Evolutionary conservation across 2,797 vertebrate species (phyloP), one percentile per base, ranked within the genome.

Genomic region (Microctenopoma steveboyesi): DNA sequence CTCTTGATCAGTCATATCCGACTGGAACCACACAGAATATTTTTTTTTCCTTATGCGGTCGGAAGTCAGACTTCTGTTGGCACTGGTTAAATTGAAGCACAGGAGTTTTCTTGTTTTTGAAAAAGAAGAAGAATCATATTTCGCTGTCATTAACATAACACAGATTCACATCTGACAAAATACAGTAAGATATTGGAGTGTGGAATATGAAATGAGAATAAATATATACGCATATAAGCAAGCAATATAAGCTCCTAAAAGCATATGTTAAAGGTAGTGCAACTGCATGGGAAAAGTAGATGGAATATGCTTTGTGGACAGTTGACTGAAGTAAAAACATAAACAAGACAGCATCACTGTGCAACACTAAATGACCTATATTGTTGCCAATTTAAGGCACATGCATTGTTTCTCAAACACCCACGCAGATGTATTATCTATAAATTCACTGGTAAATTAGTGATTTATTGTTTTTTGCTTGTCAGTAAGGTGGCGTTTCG

Each of bases 1-100:
- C 35, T 4, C 55, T 25, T 8, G 8, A 67, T 63, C 72, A 42
- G 52, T 77, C 67, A 61, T 40, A 15, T 75, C 69, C 22, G 2
- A 56, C 54, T 2, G 9, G 30, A 46, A 72, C 58, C 54, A 16
- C 62, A 14, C 15, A 25, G 27, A 51, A 62, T 76, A 10, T 40
- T 48, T 52, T 58, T 58, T 45, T 30, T 22, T 22, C 25, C 59
- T 65, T 8, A 37, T 4, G n/a, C 11, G 16, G 52, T 7, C 27
- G 46, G 46, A 42, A n/a, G 39, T 54, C 42, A 5, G 56, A 60
- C 54, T 28, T 35, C n/a, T 46, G 15, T 5, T 40, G 16, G 40
- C 8, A 39, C 12, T 14, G 3, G 18, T 45, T 18, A 45, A 47
- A 57, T 14, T 0, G 11, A 63, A 37, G 13, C 16, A n/a, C 30